Percentiles rank a stretch among this genome's conserved stretches.
Conservation (phyloP, 2,888 invertebrate genomes). For the Drosophila borealis region DNA sequence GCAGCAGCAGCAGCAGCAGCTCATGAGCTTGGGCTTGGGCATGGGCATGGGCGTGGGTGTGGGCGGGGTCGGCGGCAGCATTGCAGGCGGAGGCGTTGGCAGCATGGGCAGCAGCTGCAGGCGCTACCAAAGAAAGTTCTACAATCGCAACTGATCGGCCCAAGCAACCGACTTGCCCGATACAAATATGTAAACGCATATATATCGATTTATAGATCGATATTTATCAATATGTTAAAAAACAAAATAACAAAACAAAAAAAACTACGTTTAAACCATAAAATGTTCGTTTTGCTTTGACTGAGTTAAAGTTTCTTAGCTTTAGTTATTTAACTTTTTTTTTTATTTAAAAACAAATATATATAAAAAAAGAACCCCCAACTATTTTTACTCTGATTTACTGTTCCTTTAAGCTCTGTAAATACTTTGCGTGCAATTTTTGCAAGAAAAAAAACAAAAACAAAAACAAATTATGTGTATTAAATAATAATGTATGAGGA, state of each 20-base stretch:
- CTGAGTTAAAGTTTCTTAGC: conserved; percentile 72
- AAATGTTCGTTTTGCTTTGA: conserved; percentile 74
- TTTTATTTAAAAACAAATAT: conserved; percentile 12
- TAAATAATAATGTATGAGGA: conserved; percentile 15
- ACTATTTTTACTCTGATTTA: conserved; percentile 16
- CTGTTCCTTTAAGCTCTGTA: conserved; percentile 51
- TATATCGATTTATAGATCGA: conserved; percentile 29
- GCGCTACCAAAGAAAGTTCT: conserved; percentile 85
- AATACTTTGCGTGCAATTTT: conserved; percentile 58
- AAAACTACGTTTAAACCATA: conserved; percentile 40
- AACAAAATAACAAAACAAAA: conserved; percentile 4
- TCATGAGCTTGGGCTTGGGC: conserved; percentile 52
- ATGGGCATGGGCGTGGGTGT: conserved; percentile 32
- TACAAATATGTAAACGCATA: not conserved
- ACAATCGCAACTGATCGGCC: conserved; percentile 73
- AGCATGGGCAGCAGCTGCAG: conserved; percentile 79
- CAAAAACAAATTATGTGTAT: conserved; percentile 14
- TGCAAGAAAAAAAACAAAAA: conserved; percentile 21
- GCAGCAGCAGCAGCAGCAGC: conserved; percentile 33
- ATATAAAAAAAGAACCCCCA: not conserved
- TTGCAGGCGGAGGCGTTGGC: conserved; percentile 69
- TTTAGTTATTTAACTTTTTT: conserved; percentile 41
- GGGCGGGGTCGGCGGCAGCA: conserved; percentile 32
- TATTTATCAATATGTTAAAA: conserved; percentile 18
- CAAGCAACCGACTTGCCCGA: conserved; percentile 2